Evolutionary conservation across 2,113 vertebrate species (phyloP), one percentile per base, ranked within the genome.

Genomic region (Aptenodytes forsteri): DNA sequence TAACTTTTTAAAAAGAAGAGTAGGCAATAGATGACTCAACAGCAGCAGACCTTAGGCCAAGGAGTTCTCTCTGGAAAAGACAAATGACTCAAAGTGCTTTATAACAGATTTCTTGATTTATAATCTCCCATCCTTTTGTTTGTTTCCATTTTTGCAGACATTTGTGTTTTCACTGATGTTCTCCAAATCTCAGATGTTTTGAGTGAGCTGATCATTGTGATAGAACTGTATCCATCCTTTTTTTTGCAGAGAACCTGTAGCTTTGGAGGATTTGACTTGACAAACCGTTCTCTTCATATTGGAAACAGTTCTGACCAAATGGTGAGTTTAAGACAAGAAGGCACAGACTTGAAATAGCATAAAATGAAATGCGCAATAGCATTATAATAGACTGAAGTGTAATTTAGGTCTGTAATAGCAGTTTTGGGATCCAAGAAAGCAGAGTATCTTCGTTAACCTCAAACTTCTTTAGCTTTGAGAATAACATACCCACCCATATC

Each of bases 261-360:
- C 97, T 99, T 99, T 71, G 99, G 99, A 94, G 99, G 99, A 69
- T 99, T 99, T 83, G 99, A 99, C 98, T 96, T 99, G 98, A 99
- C 99, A 61, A 99, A 99, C 97, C 99, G 99, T 30, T 99, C 99
- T 14, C 98, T 99, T 92, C 99, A 99, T 92, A 98, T 99, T 91
- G 98, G 99, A 98, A 99, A 98, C 84, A 95, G 96, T 87, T 98
- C 98, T 8, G 99, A 99, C 64, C 98, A 98, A 42, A 96, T 98
- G 86, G 99, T 99, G 96, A 99, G 99, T 99, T 76, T 52, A 30
- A 69, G 11, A 20, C 54, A 29, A 90, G 59, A 84, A 76, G 70
- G 72, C 71, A 1, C 47, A 59, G 38, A 52, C 90, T 83, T 81
- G 77, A 94, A 97, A 95, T 91, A 97, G 50, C 64, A 83, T 84